Base-by-base conservation (phyloP, 64 coral and sea anemone species). In the Montipora capricornis region DNA sequence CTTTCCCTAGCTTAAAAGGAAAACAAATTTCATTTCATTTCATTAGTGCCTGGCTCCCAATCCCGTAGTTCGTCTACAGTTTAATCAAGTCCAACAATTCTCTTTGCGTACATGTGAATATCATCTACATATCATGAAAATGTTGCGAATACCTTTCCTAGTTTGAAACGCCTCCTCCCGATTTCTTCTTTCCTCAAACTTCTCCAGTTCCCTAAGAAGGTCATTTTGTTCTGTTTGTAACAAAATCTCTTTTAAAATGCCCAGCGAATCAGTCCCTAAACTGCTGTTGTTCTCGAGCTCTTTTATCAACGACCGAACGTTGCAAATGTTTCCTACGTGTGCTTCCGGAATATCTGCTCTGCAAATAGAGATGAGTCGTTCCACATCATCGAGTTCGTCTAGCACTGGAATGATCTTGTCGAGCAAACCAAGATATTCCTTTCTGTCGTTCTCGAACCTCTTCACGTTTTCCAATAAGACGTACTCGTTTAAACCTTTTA, bases 261-360 rank as follows among this genome's bases (percentile, higher is more conserved):
- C 60, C 13, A 84, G 29, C 6, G 15, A 29, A 2, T 62, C 44
- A 84, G 45, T 3, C 9, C 44, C 81, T 14, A 84, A n/a, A 47
- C 61, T 26, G 37, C 47, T 68, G 6, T 67, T 13, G 0, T 84
- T 84, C 29, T 84, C 59, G 5, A 84, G 58, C 26, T 84, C 60
- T 84, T 68, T 84, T 45, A 84, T 9, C 81, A 84, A 20, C 3
- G 81, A 84, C 4, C 81, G 81, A 45, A 84, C 81, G 61, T 84
- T 58, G 1, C 48, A 12, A 66, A 84, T 68, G 59, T 47, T 13
- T 58, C 10, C 59, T 84, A 68, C 57, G 47, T 3, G 45, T 5
- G 14, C 81, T 4, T 84, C 60, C 6, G 59, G 37, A 3, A 84
- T 47, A 1, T 68, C 16, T 44, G 4, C 60, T 44, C 5, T 13